Base-by-base conservation (phyloP, 2,888 invertebrate species). In the Euplexia lucipara region DNA sequence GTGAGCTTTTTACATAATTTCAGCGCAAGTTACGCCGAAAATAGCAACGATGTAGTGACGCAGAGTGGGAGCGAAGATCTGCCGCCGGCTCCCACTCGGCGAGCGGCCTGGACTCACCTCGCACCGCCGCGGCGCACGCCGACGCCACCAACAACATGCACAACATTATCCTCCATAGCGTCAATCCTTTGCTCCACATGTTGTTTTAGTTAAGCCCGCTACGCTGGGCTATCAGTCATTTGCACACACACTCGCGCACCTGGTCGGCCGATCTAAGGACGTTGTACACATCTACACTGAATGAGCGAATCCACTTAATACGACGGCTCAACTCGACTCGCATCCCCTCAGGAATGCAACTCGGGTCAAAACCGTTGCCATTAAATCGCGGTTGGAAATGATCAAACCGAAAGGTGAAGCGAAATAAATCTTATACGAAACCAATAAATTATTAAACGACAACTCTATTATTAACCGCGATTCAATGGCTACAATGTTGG, bases 1-100 rank as follows among this genome's bases (percentile, higher is more conserved):
- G 91, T 90, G 92, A 91, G 93, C 93, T 95, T 95, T 95, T 95
- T 95, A 95, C 95, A 95, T 95, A 95, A 95, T 95, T 95, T 95
- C 94, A 94, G 93, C 95, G 93, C 95, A 94, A 93, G 95, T 93
- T 92, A 89, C 90, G 88, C 92, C 91, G 90, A 93, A 95, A 95
- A 95, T 95, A 95, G 95, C 90, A 81, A 79, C 90, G 87, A 84
- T 85, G 88, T 88, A 86, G 90, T 94, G 94, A 94, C 94, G 94
- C 92, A 92, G 90, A 88, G 86, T 82, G 86, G 86, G 87, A 85
- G 82, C 84, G 86, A 86, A 86, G 86, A 81, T 82, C 75, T 72
- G 79, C 73, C 74, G 62, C 44, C 63, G 78, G 83, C 83, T 79
- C 86, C 83, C 86, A 79, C 86, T 82, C 84, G 64, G 71, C 66